These are phyloP conservation scores for Pristionchus pacificus DNA, from an alignment of 1,140 invertebrate species.

Conservation along the genomic window DNA sequence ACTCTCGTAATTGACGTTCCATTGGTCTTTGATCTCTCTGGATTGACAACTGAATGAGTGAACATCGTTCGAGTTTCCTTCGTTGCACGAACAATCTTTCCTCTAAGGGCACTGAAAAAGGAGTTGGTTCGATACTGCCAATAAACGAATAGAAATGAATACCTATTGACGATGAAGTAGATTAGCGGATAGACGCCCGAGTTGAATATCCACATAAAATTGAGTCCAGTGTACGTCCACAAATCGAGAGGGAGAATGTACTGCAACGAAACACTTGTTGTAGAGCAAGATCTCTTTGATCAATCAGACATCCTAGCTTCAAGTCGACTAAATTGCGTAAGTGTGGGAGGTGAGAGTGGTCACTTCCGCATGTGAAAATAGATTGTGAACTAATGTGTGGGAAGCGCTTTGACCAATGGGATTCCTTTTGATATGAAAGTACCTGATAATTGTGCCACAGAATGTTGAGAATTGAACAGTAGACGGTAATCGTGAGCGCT, in stretches of 20 bases:
- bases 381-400: too few relatives aligned
- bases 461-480: constrained; percentile 43
- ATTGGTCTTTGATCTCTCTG: too few relatives aligned
- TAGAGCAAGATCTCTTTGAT: not conserved
- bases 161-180: constrained; percentile 46
- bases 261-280: constrained; percentile 24
- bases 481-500: constrained; percentile 39
- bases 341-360: too few relatives aligned
- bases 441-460: constrained; percentile 47
- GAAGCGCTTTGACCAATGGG: too few relatives aligned
- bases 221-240: constrained; percentile 37
- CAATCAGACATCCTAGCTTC: not conserved
- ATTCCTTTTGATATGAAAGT: not conserved
- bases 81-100: too few relatives aligned
- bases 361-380: not conserved
- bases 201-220: constrained; percentile 51
- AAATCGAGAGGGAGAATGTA: constrained; percentile 35
- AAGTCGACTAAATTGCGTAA: too few relatives aligned
- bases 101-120: too few relatives aligned
- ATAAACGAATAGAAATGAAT: too few relatives aligned
- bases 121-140: too few relatives aligned
- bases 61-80: too few relatives aligned
- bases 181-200: constrained; percentile 44
- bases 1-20: too few relatives aligned
- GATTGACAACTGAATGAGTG: too few relatives aligned